These are phyloP conservation scores for Cirrhinus mrigala DNA, from an alignment of 2,797 vertebrate species.

Conservation along the genomic window DNA sequence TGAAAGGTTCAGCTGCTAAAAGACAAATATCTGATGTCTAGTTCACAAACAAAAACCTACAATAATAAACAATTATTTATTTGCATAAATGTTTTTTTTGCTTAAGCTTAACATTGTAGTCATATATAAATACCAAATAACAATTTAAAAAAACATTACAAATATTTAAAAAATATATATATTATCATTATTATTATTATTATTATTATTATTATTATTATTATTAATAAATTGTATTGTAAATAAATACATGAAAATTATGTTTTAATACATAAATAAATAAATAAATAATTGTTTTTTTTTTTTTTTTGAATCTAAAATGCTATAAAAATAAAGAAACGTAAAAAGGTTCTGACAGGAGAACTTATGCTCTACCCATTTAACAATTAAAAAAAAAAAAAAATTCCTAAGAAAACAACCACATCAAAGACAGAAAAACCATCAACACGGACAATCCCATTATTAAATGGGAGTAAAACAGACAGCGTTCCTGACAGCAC, in stretches of 20 bases:
- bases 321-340: too few relatives aligned
- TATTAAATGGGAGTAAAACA: constrained; percentile 4
- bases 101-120: not conserved
- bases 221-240: too few relatives aligned
- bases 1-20: not conserved
- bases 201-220: too few relatives aligned
- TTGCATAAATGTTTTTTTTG: not conserved
- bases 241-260: too few relatives aligned
- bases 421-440: constrained; percentile 1
- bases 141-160: too few relatives aligned
- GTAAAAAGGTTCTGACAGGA: too few relatives aligned
- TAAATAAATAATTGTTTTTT: too few relatives aligned
- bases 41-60: not conserved
- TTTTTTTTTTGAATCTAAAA: too few relatives aligned
- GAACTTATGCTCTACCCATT: not conserved
- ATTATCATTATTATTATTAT: too few relatives aligned
- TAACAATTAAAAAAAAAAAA: not conserved
- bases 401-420: not conserved
- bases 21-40: not conserved
- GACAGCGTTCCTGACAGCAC: not conserved
- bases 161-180: too few relatives aligned
- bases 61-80: not conserved
- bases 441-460: not conserved
- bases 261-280: too few relatives aligned
- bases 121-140: too few relatives aligned